These are phyloP conservation scores for Felis chaus DNA, from an alignment of 2,113 vertebrate species.

Conservation along the genomic window DNA sequence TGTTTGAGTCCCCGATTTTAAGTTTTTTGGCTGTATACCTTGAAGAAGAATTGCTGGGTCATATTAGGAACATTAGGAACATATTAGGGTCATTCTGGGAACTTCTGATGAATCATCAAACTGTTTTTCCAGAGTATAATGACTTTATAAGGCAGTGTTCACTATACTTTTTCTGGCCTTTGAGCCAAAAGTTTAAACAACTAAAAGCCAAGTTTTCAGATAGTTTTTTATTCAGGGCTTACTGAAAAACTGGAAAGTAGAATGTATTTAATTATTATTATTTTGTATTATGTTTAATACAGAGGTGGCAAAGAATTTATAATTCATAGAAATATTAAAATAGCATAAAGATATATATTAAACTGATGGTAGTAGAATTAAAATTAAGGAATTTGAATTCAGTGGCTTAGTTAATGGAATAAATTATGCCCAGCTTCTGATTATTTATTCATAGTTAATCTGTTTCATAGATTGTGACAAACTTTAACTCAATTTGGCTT, in stretches of 20 bases:
- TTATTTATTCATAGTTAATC: background rate
- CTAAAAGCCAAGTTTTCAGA: background rate
- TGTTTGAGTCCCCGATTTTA: background rate
- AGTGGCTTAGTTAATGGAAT: constrained; percentile 1
- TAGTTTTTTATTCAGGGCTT: background rate
- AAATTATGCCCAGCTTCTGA: background rate
- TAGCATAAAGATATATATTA: background rate
- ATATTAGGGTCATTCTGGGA: background rate
- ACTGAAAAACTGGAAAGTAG: background rate
- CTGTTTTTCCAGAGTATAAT: background rate
- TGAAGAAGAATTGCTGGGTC: background rate
- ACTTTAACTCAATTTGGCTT: background rate
- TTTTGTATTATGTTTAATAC: background rate
- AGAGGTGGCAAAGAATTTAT: background rate
- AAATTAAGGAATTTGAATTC: background rate
- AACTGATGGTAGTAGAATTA: background rate
- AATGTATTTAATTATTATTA: background rate
- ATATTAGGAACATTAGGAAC: background rate
- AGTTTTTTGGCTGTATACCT: background rate
- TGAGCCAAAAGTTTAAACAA: background rate
- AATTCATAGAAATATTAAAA: constrained; percentile 38
- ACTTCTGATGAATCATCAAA: background rate
- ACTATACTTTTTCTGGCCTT: constrained; percentile 11
- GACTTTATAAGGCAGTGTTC: background rate
- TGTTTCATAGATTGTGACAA: background rate